Evolutionary conservation across 2,888 invertebrate species (phyloP).

Genomic region (Cephus sareptanus): DNA sequence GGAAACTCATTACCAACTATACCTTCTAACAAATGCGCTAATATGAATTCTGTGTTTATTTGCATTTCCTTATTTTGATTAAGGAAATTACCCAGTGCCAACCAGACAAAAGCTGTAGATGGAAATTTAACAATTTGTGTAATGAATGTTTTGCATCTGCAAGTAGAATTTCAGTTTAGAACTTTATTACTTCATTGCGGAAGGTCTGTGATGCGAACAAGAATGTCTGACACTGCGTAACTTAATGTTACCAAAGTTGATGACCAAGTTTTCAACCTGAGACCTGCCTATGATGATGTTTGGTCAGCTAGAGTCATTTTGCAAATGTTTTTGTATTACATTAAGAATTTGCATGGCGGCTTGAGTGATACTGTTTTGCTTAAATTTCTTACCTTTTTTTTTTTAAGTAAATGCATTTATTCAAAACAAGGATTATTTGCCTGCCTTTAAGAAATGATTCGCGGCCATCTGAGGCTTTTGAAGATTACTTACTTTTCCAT

Average conservation of each 20-base stretch:
- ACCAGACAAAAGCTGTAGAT: constrained; percentile 57
- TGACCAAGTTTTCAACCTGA: constrained; percentile 65
- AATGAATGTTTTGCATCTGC: constrained; percentile 55
- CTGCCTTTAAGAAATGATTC: constrained; percentile 38
- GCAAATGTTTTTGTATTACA: background rate
- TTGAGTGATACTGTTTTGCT: background rate
- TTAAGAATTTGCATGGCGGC: background rate
- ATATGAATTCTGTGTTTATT: constrained; percentile 46
- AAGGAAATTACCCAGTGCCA: constrained; percentile 46
- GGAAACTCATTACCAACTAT: constrained; percentile 55
- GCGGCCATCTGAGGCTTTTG: constrained; percentile 58
- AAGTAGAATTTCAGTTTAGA: constrained; percentile 12
- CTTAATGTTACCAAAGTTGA: constrained; percentile 34
- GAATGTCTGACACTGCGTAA: constrained; percentile 35
- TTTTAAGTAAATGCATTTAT: background rate
- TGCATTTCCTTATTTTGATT: constrained; percentile 50
- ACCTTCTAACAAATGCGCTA: constrained; percentile 56
- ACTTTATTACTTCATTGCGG: constrained; percentile 15
- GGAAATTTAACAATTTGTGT: constrained; percentile 56
- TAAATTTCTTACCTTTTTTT: background rate
- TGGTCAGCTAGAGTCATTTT: constrained; percentile 57
- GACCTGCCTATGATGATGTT: constrained; percentile 60
- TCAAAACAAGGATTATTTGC: background rate
- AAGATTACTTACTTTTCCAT: constrained; percentile 47
- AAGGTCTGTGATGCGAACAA: constrained; percentile 57